Conservation (phyloP, 2,888 invertebrate species). For the Dynastes maya region DNA sequence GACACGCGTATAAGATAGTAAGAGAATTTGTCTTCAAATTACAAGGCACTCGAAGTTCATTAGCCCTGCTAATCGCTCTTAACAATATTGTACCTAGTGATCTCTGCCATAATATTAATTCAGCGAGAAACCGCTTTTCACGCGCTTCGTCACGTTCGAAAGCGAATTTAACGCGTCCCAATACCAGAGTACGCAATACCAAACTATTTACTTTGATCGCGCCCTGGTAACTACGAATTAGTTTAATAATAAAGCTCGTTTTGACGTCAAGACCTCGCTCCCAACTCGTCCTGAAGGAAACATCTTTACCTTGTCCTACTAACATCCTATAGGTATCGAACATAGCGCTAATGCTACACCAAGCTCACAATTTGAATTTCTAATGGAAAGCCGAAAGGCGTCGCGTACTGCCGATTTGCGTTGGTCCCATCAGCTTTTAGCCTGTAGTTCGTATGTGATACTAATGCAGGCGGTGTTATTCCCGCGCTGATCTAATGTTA, state of each 20-base stretch:
- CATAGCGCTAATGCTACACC: neutral
- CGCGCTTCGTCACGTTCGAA: too few species aligned
- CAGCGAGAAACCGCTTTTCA: too few species aligned
- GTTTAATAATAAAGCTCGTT: constrained; percentile 11
- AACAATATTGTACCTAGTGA: neutral
- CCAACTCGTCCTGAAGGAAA: neutral
- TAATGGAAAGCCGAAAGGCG: constrained; percentile 9
- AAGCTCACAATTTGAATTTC: neutral
- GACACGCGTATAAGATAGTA: too few species aligned
- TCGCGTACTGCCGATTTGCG: neutral
- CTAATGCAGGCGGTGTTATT: neutral
- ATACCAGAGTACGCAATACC: neutral
- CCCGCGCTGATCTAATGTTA: neutral
- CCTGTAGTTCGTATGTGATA: neutral
- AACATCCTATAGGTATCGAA: too few species aligned
- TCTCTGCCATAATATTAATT: neutral
- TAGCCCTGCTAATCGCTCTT: neutral
- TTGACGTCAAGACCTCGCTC: neutral
- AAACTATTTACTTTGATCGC: constrained; percentile 3
- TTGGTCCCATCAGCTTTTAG: neutral
- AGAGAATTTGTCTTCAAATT: neutral
- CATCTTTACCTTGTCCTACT: neutral
- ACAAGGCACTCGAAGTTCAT: neutral
- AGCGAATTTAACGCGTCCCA: neutral
- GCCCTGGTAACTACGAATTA: neutral